Evolutionary conservation across 2,113 vertebrate species (phyloP).

Genomic region (Upupa epops): DNA sequence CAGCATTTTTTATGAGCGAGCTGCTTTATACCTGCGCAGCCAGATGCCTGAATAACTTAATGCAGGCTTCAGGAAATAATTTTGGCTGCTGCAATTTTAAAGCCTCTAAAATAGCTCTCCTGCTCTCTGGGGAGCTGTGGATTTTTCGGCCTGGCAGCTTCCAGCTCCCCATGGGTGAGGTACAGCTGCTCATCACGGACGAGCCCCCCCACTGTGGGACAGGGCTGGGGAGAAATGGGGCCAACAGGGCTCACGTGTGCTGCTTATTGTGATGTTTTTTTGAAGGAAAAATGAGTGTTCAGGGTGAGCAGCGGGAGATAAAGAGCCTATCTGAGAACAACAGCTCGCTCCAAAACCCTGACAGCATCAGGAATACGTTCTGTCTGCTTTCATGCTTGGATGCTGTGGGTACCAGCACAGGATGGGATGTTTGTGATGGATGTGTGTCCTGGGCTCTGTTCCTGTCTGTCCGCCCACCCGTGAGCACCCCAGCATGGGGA

Average conservation of each 20-base stretch:
- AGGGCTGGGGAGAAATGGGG: background rate
- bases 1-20: background rate
- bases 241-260: background rate
- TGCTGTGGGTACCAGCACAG: background rate
- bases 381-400: background rate
- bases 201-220: background rate
- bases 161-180: background rate
- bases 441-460: fast-evolving
- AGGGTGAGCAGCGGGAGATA: background rate
- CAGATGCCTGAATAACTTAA: constrained; percentile 11
- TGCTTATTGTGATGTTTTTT: background rate
- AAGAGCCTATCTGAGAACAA: background rate
- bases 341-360: background rate
- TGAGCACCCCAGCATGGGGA: background rate
- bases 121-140: background rate
- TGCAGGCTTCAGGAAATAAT: constrained; percentile 1
- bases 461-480: background rate
- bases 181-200: background rate
- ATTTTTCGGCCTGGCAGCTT: background rate
- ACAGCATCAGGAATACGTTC: background rate
- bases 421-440: fast-evolving
- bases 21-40: background rate
- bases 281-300: background rate
- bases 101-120: constrained; percentile 13
- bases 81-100: background rate